Conservation (phyloP, 2,113 vertebrate genomes). For the Trogon surrucura region DNA sequence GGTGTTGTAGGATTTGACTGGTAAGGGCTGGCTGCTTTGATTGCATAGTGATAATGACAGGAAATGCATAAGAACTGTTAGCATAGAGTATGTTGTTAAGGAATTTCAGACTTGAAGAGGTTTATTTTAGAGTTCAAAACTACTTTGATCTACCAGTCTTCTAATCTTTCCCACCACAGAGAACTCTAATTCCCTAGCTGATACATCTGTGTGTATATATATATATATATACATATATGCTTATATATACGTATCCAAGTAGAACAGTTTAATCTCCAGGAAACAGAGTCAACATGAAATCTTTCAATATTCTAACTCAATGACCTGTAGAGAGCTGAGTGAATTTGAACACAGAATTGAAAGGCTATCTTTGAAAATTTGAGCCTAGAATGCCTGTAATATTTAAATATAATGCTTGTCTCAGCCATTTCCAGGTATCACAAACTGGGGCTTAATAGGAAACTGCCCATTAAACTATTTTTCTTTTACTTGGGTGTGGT, state of each 20-base stretch:
- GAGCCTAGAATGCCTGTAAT: background rate
- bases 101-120: background rate
- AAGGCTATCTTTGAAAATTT: background rate
- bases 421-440: background rate
- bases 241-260: background rate
- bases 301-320: background rate
- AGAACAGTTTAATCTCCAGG: background rate
- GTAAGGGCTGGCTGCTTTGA: background rate
- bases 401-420: background rate
- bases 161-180: background rate
- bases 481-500: background rate
- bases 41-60: background rate
- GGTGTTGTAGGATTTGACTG: background rate
- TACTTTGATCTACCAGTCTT: background rate
- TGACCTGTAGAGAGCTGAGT: background rate
- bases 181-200: background rate
- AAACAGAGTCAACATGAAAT: background rate
- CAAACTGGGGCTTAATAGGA: background rate
- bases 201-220: background rate
- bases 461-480: background rate
- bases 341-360: background rate
- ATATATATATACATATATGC: fast-evolving
- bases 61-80: background rate
- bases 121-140: background rate
- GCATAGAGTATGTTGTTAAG: background rate